Percentiles rank a stretch among this genome's conserved stretches.
Evolutionary conservation across 2,888 invertebrate genomes (phyloP).

Genomic region (Conops quadrifasciatus): DNA sequence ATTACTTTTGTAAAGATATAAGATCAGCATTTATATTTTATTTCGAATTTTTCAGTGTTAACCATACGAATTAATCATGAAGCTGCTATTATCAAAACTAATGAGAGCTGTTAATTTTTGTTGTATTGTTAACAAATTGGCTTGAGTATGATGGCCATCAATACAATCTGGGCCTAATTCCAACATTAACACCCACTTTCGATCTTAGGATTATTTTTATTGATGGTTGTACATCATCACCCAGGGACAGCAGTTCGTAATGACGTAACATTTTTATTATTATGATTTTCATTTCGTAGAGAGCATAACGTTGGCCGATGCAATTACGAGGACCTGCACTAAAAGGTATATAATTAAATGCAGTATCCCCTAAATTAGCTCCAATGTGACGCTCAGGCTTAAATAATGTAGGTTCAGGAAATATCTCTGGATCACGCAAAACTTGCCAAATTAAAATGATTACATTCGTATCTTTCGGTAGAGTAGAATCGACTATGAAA

Average conservation of each 20-base stretch:
- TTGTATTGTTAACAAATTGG: too few relatives aligned
- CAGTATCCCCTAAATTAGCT: constrained; percentile 60
- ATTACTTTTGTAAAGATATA: too few relatives aligned
- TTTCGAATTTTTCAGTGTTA: too few relatives aligned
- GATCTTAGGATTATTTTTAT: constrained; percentile 60
- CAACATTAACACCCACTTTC: constrained; percentile 57
- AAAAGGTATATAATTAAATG: constrained; percentile 58
- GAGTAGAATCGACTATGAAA: constrained; percentile 40
- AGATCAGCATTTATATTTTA: too few relatives aligned
- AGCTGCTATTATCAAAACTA: too few relatives aligned
- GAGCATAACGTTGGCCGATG: constrained; percentile 61
- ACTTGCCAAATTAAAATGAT: constrained; percentile 57
- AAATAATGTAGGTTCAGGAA: constrained; percentile 54
- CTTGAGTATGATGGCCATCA: constrained; percentile 24
- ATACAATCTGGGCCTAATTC: constrained; percentile 49
- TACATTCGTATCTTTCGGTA: constrained; percentile 57
- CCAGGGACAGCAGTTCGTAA: constrained; percentile 56
- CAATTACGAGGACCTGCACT: constrained; percentile 68
- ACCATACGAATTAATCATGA: too few relatives aligned
- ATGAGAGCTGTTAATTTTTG: too few relatives aligned
- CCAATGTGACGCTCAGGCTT: constrained; percentile 62
- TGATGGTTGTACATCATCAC: constrained; percentile 53
- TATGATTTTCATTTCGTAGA: constrained; percentile 57
- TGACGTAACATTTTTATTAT: constrained; percentile 54
- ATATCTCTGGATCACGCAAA: constrained; percentile 53